These are phyloP conservation scores for Belgica antarctica DNA, from an alignment of 2,888 invertebrate genomes.

Conservation along the genomic window DNA sequence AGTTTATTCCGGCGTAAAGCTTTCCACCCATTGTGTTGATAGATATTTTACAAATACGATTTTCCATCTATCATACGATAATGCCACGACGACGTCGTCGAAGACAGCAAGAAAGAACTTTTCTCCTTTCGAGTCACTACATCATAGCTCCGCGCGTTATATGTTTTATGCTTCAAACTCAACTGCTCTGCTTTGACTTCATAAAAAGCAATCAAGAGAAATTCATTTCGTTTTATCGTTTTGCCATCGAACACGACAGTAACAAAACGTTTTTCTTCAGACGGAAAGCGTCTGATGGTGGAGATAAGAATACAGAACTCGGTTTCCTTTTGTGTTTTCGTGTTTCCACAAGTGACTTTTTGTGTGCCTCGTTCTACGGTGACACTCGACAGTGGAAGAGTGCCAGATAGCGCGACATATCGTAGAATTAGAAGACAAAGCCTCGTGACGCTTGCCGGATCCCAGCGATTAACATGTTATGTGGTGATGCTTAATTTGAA, in stretches of 20 bases:
- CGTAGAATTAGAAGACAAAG: neutral
- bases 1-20: slow-evolving; percentile 8
- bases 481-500: slow-evolving; percentile 9
- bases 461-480: slow-evolving; percentile 19
- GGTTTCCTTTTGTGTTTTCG: neutral
- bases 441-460: too few relatives aligned
- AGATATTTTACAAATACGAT: slow-evolving; percentile 19
- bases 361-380: too few relatives aligned
- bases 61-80: slow-evolving; percentile 25
- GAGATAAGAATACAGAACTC: slow-evolving; percentile 21
- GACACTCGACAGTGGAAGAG: neutral
- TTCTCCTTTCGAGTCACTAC: neutral
- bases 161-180: slow-evolving; percentile 26
- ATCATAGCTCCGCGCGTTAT: neutral
- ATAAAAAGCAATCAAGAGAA: slow-evolving; percentile 31
- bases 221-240: slow-evolving; percentile 27
- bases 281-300: slow-evolving; percentile 25
- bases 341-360: slow-evolving; percentile 11
- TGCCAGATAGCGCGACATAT: neutral
- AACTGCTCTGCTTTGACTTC: slow-evolving; percentile 18
- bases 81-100: neutral
- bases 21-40: slow-evolving; percentile 7
- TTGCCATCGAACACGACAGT: slow-evolving; percentile 33
- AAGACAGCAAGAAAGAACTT: neutral
- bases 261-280: slow-evolving; percentile 24